Conservation (phyloP, 1,140 invertebrate genomes). For the Sarcophaga peregrina region DNA sequence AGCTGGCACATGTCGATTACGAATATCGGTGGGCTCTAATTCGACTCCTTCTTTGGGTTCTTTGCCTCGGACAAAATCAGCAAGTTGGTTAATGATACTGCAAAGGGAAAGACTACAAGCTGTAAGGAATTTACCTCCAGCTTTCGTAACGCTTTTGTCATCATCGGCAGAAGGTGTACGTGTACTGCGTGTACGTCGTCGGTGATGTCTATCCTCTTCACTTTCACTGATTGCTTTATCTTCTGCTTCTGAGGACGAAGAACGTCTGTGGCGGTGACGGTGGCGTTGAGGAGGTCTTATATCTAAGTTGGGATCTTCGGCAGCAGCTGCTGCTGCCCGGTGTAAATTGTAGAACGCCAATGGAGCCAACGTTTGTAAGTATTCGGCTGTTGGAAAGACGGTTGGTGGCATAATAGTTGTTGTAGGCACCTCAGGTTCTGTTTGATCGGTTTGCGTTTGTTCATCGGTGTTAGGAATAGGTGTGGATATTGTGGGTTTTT, state of each 20-base stretch:
- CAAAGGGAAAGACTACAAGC: slow-evolving; percentile 74
- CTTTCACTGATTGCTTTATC: slow-evolving; percentile 50
- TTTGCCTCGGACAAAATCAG: slow-evolving; percentile 72
- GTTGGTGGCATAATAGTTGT: slow-evolving; percentile 70
- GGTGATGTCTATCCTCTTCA: slow-evolving; percentile 59
- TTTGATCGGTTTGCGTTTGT: slow-evolving; percentile 58
- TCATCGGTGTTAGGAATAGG: slow-evolving; percentile 49
- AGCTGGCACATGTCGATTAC: slow-evolving; percentile 73
- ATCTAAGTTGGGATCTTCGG: slow-evolving; percentile 46
- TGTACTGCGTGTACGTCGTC: slow-evolving; percentile 64
- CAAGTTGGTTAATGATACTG: slow-evolving; percentile 74
- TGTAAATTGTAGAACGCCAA: slow-evolving; percentile 66
- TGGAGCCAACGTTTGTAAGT: slow-evolving; percentile 68
- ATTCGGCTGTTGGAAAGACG: slow-evolving; percentile 68
- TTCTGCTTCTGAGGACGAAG: slow-evolving; percentile 43
- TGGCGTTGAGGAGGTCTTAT: slow-evolving; percentile 58
- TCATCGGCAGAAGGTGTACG: slow-evolving; percentile 61
- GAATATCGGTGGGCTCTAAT: slow-evolving; percentile 45
- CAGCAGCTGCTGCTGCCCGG: slow-evolving; percentile 60
- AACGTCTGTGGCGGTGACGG: slow-evolving; percentile 52
- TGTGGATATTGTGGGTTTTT: slow-evolving; percentile 38
- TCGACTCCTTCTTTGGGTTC: slow-evolving; percentile 72
- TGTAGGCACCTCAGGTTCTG: slow-evolving; percentile 66
- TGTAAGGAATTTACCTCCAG: slow-evolving; percentile 74
- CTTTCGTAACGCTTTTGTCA: slow-evolving; percentile 69